phyloP scores from a whole-genome alignment of 2,888 invertebrate genomes.

The Chrysopilus asiliformis region DNA sequence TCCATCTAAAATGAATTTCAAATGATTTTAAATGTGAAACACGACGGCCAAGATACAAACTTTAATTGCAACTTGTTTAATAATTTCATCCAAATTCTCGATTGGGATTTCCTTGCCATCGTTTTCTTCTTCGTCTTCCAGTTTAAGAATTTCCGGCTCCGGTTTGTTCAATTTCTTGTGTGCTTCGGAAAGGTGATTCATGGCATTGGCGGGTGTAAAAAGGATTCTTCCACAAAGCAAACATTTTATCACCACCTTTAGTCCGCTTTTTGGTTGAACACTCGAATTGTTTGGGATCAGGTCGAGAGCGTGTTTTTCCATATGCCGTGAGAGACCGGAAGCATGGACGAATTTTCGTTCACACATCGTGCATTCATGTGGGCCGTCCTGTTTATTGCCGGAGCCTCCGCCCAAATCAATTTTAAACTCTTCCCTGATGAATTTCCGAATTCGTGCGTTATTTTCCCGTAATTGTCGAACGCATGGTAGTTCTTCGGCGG shows the following conservation, averaged over 20 bases:
- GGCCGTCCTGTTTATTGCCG: slow-evolving; percentile 23
- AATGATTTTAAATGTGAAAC: too few relatives aligned
- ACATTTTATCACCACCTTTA: slow-evolving; percentile 27
- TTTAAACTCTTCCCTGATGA: slow-evolving; percentile 31
- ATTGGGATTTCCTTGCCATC: slow-evolving; percentile 19
- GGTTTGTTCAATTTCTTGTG: slow-evolving; percentile 18
- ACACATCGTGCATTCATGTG: slow-evolving; percentile 32
- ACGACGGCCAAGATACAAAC: too few relatives aligned
- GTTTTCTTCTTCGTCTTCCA: slow-evolving; percentile 11
- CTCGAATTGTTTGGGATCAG: slow-evolving; percentile 26
- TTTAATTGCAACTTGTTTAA: slow-evolving; percentile 12
- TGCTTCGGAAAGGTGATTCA: slow-evolving; percentile 23
- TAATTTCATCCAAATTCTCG: slow-evolving; percentile 19
- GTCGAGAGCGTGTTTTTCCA: slow-evolving; percentile 34
- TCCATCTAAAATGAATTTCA: slow-evolving; percentile 9
- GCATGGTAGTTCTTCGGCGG: slow-evolving; percentile 19
- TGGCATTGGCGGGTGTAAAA: slow-evolving; percentile 21
- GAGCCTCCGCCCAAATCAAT: slow-evolving; percentile 15
- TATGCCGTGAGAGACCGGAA: slow-evolving; percentile 31
- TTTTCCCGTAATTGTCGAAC: slow-evolving; percentile 29
- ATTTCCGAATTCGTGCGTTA: slow-evolving; percentile 29
- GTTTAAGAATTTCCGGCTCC: too few relatives aligned
- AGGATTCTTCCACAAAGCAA: slow-evolving; percentile 29
- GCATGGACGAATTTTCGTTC: slow-evolving; percentile 35
- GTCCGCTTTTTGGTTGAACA: slow-evolving; percentile 15